Base-by-base conservation (phyloP, 2,888 invertebrate species). In the Apoderus coryli region DNA sequence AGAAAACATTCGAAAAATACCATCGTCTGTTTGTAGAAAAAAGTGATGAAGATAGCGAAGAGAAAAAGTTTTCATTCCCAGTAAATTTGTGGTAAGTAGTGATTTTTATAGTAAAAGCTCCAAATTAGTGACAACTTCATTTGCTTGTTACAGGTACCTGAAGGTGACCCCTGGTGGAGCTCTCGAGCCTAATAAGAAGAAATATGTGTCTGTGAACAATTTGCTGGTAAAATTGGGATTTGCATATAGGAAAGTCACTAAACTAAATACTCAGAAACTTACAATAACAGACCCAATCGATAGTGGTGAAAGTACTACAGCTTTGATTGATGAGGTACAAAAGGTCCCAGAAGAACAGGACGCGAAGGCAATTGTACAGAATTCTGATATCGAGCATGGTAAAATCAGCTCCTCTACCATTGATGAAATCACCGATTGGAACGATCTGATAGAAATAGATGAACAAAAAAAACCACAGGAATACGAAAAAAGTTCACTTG, bases 161-260 rank as follows among this genome's bases (percentile, higher is more conserved):
- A 64, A 66, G 47, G 61, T 59, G 10, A 65, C 62, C 28, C 63
- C 65, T 10, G 67, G 69, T 0, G 72, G 71, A 6, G 72, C 84
- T 0, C 57, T 81, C 16, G 69, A 73, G 16, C 77, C 82, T 0
- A 64, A 68, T 27, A 59, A 49, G 24, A 63, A 66, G 0, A 70
- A 72, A 37, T 75, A 71, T 58, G 63, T 66, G 12, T 77, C 73
- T 26, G 59, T 86, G 2, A 79, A 77, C 47, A 61, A 67, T 25
- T 59, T 61, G 37, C 61, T 88, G 10, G 61, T 78, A 2, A 68
- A 73, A 4, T 60, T 66, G 36, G 84, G 84, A 0, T 55, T 44
- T 10, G 52, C 52, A 3, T 48, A 45, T 15, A 44, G 19, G 7
- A 25, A 32, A 15, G 30, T n/a, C 25, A 25, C 6, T 3, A 22